Evolutionary conservation across 2,113 vertebrate species (phyloP).

Genomic region (Turnix velox): DNA sequence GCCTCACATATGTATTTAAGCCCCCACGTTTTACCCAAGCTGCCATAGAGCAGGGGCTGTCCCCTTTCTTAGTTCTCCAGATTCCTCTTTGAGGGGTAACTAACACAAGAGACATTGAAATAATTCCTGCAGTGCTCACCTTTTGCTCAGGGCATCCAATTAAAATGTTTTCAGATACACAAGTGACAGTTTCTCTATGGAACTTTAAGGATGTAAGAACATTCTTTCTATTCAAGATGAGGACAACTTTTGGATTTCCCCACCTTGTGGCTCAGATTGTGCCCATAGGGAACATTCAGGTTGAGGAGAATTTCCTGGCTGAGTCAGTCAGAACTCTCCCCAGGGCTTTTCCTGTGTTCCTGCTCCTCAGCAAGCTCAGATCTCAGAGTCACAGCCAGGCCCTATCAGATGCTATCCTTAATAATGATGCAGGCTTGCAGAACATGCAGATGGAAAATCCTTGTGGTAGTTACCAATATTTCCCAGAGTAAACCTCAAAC

Average conservation of each 20-base stretch:
- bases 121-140: constrained; percentile 38
- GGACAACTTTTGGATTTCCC: background rate
- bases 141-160: constrained; percentile 47
- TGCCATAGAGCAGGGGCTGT: background rate
- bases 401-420: background rate
- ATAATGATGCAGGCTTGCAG: background rate
- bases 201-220: background rate
- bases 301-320: constrained; percentile 29
- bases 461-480: background rate
- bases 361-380: background rate
- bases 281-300: background rate
- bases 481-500: background rate
- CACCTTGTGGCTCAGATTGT: background rate
- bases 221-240: background rate
- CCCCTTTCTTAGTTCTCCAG: background rate
- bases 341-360: background rate
- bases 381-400: background rate
- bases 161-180: constrained; percentile 32
- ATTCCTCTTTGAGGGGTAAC: background rate
- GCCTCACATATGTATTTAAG: too few relatives aligned
- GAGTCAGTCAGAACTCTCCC: constrained; percentile 27
- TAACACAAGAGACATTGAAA: background rate
- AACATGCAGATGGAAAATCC: constrained; percentile 11
- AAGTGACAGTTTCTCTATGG: background rate
- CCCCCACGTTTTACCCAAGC: background rate